Percentiles rank a stretch among this genome's conserved stretches.
phyloP scores from a whole-genome alignment of 2,888 invertebrate genomes.

The Drosophila kokeensis region DNA sequence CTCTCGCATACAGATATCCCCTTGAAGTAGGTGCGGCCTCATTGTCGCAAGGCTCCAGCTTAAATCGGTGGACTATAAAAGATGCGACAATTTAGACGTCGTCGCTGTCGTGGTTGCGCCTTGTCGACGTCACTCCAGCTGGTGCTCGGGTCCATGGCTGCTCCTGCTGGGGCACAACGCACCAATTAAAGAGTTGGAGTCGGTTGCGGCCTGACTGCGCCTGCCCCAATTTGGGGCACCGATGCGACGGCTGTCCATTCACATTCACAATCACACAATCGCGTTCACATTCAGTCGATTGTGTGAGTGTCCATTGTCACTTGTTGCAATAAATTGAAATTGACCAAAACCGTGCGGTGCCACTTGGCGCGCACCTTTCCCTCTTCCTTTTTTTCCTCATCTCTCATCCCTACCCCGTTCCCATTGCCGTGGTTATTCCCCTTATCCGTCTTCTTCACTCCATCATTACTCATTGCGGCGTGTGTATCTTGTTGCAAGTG shows the following conservation, averaged over 20 bases:
- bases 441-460: conserved; percentile 1
- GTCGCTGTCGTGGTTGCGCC: conserved; percentile 53
- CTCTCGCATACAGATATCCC: neutral
- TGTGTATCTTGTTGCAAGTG: conserved; percentile 65
- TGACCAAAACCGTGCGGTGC: conserved; percentile 75
- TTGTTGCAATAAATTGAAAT: conserved; percentile 78
- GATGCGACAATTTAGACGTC: conserved; percentile 74
- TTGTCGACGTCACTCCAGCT: conserved; percentile 60
- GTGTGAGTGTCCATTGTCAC: conserved; percentile 70
- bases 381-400: neutral
- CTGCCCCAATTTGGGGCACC: conserved; percentile 51
- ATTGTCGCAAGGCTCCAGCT: conserved; percentile 21
- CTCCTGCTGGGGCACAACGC: conserved; percentile 34
- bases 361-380: conserved; percentile 13
- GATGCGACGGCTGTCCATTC: conserved; percentile 37
- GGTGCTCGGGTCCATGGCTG: conserved; percentile 1
- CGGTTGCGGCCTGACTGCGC: conserved; percentile 12
- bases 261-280: conserved; percentile 29
- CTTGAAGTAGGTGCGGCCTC: conserved; percentile 27
- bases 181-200: conserved; percentile 52
- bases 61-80: conserved; percentile 56
- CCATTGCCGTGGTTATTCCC: neutral
- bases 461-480: conserved; percentile 43
- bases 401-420: neutral
- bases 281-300: conserved; percentile 42